Evolutionary conservation across 2,888 invertebrate species (phyloP), one percentile per base, ranked within the genome.

Genomic region (Oscheius sp.): DNA sequence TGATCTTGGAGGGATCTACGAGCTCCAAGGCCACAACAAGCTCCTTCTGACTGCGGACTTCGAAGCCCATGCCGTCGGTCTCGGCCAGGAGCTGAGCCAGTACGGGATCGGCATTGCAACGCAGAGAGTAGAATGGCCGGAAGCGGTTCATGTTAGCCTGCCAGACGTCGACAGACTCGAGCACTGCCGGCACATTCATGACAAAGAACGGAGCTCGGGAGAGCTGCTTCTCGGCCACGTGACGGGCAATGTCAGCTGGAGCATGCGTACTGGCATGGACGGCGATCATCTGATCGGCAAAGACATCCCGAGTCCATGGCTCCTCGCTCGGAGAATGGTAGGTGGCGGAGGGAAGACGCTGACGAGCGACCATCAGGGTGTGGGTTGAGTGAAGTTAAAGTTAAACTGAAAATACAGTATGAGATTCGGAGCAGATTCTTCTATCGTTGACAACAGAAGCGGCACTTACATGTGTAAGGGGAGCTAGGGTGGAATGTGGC

Each of bases 91-190:
- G 75, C 50, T 79, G 77, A 21, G 80, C 79, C n/a, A 99, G 93
- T 81, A 93, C 91, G 72, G 93, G 92, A 90, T 94, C 94, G 88
- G 96, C 95, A 91, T 99, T 98, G 91, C 98, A 98, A 90, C 98
- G 97, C 78, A 99, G 95, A 85, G 98, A 95, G 75, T 87, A 89
- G 76, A 68, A 84, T 1, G 87, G 84, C 2, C 70, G 72, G 37
- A 88, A 80, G 13, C 86, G 79, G 10, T 88, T 85, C 48, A 98
- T 91, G 77, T 92, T 92, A 79, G 92, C 91, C 85, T 92, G 93
- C 96, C 98, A 98, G 71, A 92, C 74, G 29, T 79, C 74, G 59
- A 84, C 73, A 60, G 79, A 77, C 29, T 65, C 66, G 47, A 80
- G 76, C 21, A 89, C 84, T 7, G 78, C 76, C 10, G 81, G 84